phyloP scores from a whole-genome alignment of 2,888 invertebrate species.

The Piscicola geometra region DNA sequence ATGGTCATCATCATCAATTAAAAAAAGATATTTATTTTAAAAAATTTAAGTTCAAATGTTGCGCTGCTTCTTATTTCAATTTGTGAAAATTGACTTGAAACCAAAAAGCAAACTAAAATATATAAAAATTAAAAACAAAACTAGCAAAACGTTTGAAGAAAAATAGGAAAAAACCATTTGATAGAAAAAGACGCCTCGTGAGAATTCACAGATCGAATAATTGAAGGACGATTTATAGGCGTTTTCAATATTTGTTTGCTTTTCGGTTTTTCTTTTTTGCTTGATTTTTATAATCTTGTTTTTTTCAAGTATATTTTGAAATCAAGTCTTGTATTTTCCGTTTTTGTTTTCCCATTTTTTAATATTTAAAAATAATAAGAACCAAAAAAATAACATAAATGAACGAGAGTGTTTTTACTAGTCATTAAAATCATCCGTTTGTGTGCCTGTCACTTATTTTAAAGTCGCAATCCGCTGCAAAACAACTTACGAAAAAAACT shows the following conservation, averaged over 20 bases:
- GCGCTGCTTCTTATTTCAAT: too few species aligned
- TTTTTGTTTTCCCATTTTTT: background rate
- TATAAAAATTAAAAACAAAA: background rate
- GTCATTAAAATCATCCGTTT: too few species aligned
- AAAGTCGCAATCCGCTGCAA: too few species aligned
- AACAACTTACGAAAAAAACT: too few species aligned
- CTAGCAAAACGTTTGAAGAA: background rate
- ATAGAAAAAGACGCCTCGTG: background rate
- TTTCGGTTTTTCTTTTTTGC: background rate
- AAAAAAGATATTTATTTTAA: too few species aligned
- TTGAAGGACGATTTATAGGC: background rate
- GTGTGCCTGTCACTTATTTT: too few species aligned
- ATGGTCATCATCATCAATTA: too few species aligned
- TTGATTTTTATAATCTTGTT: background rate
- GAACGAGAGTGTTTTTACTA: too few species aligned
- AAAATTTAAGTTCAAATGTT: too few species aligned
- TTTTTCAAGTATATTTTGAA: background rate
- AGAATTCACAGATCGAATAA: slow-evolving; percentile 18
- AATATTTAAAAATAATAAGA: too few species aligned
- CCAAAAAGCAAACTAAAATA: background rate
- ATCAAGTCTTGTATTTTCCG: background rate
- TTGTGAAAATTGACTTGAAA: too few species aligned
- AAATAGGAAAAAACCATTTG: background rate
- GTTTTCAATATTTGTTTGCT: background rate
- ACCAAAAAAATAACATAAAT: too few species aligned